These are phyloP conservation scores for Idris sp. DNA, from an alignment of 1,140 invertebrate genomes.

Conservation along the genomic window DNA sequence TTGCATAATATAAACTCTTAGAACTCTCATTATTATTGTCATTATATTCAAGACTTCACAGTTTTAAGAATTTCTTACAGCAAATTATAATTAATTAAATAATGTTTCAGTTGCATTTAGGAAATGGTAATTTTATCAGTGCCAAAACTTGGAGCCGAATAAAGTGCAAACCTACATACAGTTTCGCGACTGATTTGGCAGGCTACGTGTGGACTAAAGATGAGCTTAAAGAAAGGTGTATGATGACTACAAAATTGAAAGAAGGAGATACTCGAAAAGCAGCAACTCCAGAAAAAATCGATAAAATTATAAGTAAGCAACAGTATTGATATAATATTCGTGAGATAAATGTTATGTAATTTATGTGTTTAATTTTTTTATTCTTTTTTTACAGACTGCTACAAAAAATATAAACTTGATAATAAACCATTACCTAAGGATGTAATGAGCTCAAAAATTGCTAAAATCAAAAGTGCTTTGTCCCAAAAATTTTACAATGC, in stretches of 20 bases:
- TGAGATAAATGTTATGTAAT: not conserved
- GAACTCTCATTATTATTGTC: no score
- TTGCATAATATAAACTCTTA: no score
- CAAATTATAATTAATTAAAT: no score
- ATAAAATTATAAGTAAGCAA: not conserved
- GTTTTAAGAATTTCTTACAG: no score
- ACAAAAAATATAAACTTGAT: not conserved
- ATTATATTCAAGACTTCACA: no score
- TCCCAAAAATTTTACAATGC: conserved; percentile 5
- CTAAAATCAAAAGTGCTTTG: not conserved
- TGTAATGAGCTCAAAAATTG: not conserved
- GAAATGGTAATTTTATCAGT: no score
- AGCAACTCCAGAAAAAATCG: not conserved
- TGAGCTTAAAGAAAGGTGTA: not conserved
- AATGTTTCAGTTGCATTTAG: no score
- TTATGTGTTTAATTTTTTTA: no score
- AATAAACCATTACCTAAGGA: not conserved
- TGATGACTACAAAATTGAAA: not conserved
- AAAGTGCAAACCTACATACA: not conserved
- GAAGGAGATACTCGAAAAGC: not conserved
- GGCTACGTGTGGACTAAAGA: not conserved
- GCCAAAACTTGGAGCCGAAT: no score
- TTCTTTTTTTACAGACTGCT: conserved; percentile 2
- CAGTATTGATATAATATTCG: not conserved
- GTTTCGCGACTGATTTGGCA: conserved; percentile 1